These are phyloP conservation scores for Agriotes lineatus DNA, from an alignment of 2,888 invertebrate species.

Conservation along the genomic window DNA sequence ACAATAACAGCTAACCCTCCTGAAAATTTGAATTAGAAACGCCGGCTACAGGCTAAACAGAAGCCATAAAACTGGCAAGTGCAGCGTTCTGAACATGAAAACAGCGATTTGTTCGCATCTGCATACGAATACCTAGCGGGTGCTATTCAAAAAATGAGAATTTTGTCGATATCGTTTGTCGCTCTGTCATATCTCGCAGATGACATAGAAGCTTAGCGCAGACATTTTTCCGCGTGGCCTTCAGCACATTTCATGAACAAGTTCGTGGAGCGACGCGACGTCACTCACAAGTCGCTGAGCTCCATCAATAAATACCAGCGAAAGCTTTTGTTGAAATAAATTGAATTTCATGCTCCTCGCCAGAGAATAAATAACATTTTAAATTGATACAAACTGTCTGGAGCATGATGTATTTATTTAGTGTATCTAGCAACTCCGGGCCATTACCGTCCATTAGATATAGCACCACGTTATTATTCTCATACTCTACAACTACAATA, in stretches of 20 bases:
- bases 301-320: constrained; percentile 8
- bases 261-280: neutral
- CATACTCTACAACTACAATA: too few species aligned
- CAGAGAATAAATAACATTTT: constrained; percentile 8
- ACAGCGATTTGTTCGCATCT: too few species aligned
- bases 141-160: neutral
- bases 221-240: neutral
- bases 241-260: constrained; percentile 11
- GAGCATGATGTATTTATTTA: neutral
- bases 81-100: too few species aligned
- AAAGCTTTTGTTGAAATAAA: constrained; percentile 14
- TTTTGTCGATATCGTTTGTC: neutral
- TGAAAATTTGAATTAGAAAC: too few species aligned
- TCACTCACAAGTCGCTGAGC: constrained; percentile 1
- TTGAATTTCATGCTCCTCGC: constrained; percentile 1
- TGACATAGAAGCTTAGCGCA: neutral
- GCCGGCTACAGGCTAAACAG: too few species aligned
- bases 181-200: neutral
- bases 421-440: neutral
- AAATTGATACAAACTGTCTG: neutral
- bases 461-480: too few species aligned
- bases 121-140: too few species aligned
- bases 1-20: too few species aligned
- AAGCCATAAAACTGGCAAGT: too few species aligned
- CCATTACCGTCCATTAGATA: too few species aligned